Conservation (phyloP, 2,888 invertebrate species). For the Phalera bucephala region DNA sequence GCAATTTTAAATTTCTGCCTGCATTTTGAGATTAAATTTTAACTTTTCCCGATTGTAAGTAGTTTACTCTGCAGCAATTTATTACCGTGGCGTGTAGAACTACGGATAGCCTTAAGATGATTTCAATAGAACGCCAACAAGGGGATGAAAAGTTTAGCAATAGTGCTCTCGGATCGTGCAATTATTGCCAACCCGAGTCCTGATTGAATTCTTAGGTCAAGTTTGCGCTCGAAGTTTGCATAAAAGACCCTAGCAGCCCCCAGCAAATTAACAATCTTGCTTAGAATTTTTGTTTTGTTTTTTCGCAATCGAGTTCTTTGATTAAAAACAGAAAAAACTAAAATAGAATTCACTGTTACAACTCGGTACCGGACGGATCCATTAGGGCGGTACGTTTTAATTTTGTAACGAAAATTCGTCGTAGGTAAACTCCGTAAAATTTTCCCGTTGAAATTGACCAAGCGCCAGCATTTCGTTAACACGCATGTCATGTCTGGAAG, state of each 20-base stretch:
- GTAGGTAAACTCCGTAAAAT: constrained; percentile 46
- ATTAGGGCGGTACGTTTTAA: constrained; percentile 46
- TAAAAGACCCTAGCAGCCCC: constrained; percentile 63
- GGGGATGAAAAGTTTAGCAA: constrained; percentile 70
- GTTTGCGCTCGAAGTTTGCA: constrained; percentile 69
- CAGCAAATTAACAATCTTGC: constrained; percentile 63
- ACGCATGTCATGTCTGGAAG: constrained; percentile 78
- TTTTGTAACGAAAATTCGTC: constrained; percentile 50
- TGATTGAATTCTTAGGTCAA: constrained; percentile 79
- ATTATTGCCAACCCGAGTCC: constrained; percentile 71
- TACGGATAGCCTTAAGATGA: constrained; percentile 70
- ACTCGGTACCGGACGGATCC: constrained; percentile 20
- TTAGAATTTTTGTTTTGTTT: constrained; percentile 46
- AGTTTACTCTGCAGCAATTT: constrained; percentile 65
- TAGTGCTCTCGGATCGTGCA: constrained; percentile 68
- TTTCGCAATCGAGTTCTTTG: constrained; percentile 38
- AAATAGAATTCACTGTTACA: constrained; percentile 20
- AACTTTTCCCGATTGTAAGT: constrained; percentile 67
- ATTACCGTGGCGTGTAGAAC: constrained; percentile 62
- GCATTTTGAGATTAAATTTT: constrained; percentile 71
- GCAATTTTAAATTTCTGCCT: constrained; percentile 62
- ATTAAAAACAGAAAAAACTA: constrained; percentile 40
- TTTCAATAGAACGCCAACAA: constrained; percentile 75
- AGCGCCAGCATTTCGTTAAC: constrained; percentile 71
- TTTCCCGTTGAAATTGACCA: constrained; percentile 64